A percentile compares a stretch with the other conserved stretches of the same genome.
phyloP scores from a whole-genome alignment of 2,113 vertebrate species.

The Eubucco bourcierii region DNA sequence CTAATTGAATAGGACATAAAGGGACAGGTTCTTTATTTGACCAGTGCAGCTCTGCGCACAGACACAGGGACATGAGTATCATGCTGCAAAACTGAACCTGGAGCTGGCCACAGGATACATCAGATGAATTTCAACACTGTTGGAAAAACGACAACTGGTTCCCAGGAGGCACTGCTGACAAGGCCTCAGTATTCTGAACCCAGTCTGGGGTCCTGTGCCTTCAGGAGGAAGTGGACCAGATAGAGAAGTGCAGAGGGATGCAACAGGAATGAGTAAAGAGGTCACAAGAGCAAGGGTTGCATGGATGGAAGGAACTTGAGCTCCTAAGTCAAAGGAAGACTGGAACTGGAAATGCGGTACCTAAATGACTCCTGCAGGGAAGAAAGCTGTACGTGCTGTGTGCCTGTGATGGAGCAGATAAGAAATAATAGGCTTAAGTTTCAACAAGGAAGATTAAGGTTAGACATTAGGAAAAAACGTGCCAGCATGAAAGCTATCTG shows the following conservation, averaged over 20 bases:
- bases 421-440: neutral
- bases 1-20: neutral
- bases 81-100: rapidly evolving
- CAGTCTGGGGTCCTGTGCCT: neutral
- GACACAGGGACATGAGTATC: neutral
- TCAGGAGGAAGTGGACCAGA: neutral
- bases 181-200: neutral
- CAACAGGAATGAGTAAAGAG: neutral
- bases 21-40: neutral
- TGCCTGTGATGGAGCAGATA: neutral
- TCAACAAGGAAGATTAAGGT: neutral
- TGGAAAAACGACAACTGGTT: neutral
- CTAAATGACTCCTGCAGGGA: neutral
- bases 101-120: neutral
- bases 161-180: neutral
- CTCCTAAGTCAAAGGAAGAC: neutral
- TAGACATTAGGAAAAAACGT: neutral
- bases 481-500: neutral
- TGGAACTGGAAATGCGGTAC: neutral
- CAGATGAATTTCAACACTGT: neutral
- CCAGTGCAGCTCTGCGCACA: neutral
- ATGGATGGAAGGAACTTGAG: neutral
- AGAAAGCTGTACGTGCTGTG: neutral
- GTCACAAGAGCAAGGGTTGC: neutral
- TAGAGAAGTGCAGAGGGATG: neutral